Percentiles rank a stretch among this genome's conserved stretches.
Evolutionary conservation across 2,888 invertebrate species (phyloP).

Genomic region (Cyclophora punctaria): DNA sequence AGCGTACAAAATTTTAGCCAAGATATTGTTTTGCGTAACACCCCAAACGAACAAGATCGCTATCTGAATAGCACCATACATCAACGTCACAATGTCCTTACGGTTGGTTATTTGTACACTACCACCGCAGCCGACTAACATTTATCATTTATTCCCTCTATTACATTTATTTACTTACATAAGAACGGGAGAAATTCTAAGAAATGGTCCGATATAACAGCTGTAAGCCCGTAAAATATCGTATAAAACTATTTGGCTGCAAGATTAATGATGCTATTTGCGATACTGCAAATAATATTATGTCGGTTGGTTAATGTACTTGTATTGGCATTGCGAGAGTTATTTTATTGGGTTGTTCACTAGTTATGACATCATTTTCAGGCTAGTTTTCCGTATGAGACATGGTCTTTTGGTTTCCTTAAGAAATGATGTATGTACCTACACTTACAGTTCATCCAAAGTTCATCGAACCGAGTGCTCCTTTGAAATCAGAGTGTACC

Average conservation of each 20-base stretch:
- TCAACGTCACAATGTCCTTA: conserved; percentile 34
- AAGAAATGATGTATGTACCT: too few species aligned
- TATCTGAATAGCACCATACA: conserved; percentile 33
- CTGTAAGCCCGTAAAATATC: conserved; percentile 15
- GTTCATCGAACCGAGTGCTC: too few species aligned
- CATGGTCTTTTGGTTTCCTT: too few species aligned
- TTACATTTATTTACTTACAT: conserved; percentile 28
- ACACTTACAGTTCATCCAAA: too few species aligned
- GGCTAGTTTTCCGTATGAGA: too few species aligned
- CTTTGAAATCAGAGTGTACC: too few species aligned
- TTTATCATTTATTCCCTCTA: conserved; percentile 35
- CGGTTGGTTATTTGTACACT: conserved; percentile 25
- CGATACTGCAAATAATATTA: background rate
- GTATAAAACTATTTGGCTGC: conserved; percentile 8
- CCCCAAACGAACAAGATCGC: conserved; percentile 16
- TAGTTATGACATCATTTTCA: too few species aligned
- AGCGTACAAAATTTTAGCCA: conserved; percentile 10
- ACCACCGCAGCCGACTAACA: conserved; percentile 13
- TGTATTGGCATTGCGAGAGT: too few species aligned
- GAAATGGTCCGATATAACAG: conserved; percentile 16
- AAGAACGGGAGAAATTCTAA: conserved; percentile 18
- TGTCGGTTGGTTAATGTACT: too few species aligned
- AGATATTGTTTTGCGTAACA: conserved; percentile 9
- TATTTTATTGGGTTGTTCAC: too few species aligned
- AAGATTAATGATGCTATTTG: conserved; percentile 12